Evolutionary conservation across 2,888 invertebrate genomes (phyloP).

Genomic region (Tupiocoris notatus): DNA sequence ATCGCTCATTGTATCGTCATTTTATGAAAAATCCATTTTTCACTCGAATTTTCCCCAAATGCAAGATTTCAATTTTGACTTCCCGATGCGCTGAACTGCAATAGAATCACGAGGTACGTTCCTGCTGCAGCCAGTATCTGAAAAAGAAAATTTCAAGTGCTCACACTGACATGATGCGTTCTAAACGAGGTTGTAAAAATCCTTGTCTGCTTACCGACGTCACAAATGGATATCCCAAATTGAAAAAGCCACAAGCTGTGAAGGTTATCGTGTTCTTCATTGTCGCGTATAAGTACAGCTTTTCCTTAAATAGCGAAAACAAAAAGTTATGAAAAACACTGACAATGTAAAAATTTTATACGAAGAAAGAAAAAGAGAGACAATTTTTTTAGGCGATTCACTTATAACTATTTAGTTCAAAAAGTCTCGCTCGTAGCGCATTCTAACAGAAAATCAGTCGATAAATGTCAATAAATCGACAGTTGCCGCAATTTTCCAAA

Average conservation of each 20-base stretch:
- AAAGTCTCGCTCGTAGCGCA: too few relatives aligned
- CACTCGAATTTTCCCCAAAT: too few relatives aligned
- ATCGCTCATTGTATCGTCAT: too few relatives aligned
- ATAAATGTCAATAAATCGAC: too few relatives aligned
- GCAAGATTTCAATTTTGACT: too few relatives aligned
- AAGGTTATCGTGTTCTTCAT: conserved; percentile 18
- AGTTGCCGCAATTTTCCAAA: too few relatives aligned
- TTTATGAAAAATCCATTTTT: too few relatives aligned
- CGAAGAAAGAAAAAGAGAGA: not conserved
- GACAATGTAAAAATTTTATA: not conserved
- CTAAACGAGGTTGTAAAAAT: too few relatives aligned
- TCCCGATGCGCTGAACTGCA: not conserved
- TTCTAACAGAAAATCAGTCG: too few relatives aligned
- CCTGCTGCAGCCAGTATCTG: conserved; percentile 12
- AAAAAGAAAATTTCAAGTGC: not conserved
- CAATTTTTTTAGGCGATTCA: not conserved
- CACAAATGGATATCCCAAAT: conserved; percentile 35
- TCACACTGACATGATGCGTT: too few relatives aligned
- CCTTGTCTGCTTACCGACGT: conserved; percentile 36
- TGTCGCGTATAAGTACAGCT: conserved; percentile 14
- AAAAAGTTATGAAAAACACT: not conserved
- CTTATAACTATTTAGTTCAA: not conserved
- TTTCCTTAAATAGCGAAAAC: not conserved
- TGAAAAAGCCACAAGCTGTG: conserved; percentile 31
- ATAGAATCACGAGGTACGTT: conserved; percentile 14